Base-by-base conservation (phyloP, 2,888 invertebrate genomes). In the Cistogaster globosa region DNA sequence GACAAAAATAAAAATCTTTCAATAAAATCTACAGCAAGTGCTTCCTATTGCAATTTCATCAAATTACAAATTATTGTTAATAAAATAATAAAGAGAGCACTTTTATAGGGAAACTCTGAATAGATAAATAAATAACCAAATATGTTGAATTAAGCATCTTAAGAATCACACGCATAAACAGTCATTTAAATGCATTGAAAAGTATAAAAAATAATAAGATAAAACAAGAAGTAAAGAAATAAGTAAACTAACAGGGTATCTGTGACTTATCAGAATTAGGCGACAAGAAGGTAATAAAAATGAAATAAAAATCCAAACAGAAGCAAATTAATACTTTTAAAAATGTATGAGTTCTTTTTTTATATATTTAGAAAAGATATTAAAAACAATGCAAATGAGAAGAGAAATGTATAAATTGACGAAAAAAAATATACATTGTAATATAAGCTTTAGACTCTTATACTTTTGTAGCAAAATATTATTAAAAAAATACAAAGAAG, bases 171-270 rank as follows among this genome's bases (percentile, higher is more conserved):
- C 45, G 36, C 18, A 77, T 81, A 77, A 78, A 67, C 63, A 60
- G 81, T 74, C 74, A 85, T 85, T 85, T 85, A 85, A 82, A 85
- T 85, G 85, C 85, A 85, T 85, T 71, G 82, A 78, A 85, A 85
- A 82, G 26, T 78, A 75, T 69, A 77, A 84, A 63, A 69, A 53
- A 53, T 53, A 53, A 18, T 18, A 20, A 55, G 16, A 48, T 26
- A 26, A 22, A 57, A 14, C 6, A 5, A 48, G 14, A 48, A 68
- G 18, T 58, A 67, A 68, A 74, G 60, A 77, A 81, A 68, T 77
- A 62, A 84, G 51, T 51, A 32, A 32, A 83, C 62, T 76, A 80
- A 67, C 38, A 68, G 67, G 5, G 32, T 81, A 81, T 77, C 72
- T 78, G 45, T 60, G 77, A 81, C 77, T 81, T 77, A 78, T 84